Evolutionary conservation across 2,113 vertebrate species (phyloP).

Genomic region (Chascanopsetta lugubris): DNA sequence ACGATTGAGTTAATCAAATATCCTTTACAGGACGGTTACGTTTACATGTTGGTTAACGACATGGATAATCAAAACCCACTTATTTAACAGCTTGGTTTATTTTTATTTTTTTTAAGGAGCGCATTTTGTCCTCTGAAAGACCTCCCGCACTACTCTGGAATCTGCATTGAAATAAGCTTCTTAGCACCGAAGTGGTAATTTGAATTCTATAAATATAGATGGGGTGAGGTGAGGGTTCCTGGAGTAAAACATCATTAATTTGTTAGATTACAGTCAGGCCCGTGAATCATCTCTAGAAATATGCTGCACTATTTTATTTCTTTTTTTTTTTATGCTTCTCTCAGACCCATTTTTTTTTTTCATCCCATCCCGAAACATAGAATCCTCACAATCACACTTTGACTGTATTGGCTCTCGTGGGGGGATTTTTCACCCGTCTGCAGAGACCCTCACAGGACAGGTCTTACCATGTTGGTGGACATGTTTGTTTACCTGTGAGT

Average conservation of each 20-base stretch:
- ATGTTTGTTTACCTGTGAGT: slow-evolving; percentile 30
- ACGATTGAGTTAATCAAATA: not conserved
- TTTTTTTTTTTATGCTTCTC: slow-evolving; percentile 13
- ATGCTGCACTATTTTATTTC: slow-evolving; percentile 21
- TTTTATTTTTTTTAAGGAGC: too few species aligned
- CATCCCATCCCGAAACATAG: too few species aligned
- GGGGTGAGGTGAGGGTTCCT: slow-evolving; percentile 31
- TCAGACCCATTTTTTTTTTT: slow-evolving; percentile 13
- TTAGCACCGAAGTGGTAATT: slow-evolving; percentile 13
- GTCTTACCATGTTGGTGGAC: slow-evolving; percentile 16
- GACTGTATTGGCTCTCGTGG: too few species aligned
- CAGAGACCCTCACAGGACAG: not conserved
- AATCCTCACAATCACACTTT: too few species aligned
- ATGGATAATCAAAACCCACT: not conserved
- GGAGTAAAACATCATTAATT: slow-evolving; percentile 36
- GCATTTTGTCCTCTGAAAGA: slow-evolving; percentile 1
- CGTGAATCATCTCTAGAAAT: slow-evolving; percentile 40
- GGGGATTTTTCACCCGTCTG: too few species aligned
- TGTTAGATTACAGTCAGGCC: slow-evolving; percentile 25
- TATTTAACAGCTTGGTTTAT: too few species aligned
- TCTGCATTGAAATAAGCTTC: slow-evolving; percentile 14
- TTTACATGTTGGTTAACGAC: not conserved
- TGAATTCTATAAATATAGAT: slow-evolving; percentile 31
- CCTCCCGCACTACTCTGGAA: not conserved
- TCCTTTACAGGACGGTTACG: not conserved